Evolutionary conservation across 2,113 vertebrate genomes (phyloP), one percentile per base, ranked within the genome.

Genomic region (Peromyscus leucopus): DNA sequence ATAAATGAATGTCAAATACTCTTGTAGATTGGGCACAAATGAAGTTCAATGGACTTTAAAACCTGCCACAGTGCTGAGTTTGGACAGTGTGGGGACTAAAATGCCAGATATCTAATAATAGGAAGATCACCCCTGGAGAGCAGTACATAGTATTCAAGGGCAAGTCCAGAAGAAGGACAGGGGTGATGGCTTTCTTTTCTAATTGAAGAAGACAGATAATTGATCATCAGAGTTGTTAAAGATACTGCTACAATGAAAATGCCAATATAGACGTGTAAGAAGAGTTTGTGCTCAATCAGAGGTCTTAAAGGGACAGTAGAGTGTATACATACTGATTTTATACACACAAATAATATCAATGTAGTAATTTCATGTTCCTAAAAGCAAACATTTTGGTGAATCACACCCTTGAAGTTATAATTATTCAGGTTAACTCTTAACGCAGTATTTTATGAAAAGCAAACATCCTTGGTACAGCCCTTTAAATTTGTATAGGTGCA

Each of bases 131-230:
- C 36, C 84, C 86, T 59, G 80, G 79, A 69, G n/a, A 72, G 31
- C 36, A 74, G 63, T 24, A 5, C 11, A 84, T 55, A 5, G 9
- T 88, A 71, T 83, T 86, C 93, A 97, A 98, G 97, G 95, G 93
- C 96, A 97, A 88, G 89, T 97, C 93, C 11, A 88, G 87, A 71
- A 93, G 76, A 96, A 57, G 75, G 78, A 97, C 65, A 89, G 90
- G 82, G 88, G 55, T 96, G 97, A 96, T 95, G 84, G 59, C 96
- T 98, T 97, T 97, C 97, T 97, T 93, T 97, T 97, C 90, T 98
- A 97, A 98, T 97, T 97, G 97, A 98, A 95, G 42, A 93, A 91
- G 97, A 98, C 95, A 97, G 92, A 87, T 97, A 97, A 98, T 90
- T 97, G 98, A 98, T 98, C 97, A 94, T 76, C 67, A 55, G 63